Base-by-base conservation (phyloP, 2,888 invertebrate genomes). In the Branchipolynoe longqiensis region DNA sequence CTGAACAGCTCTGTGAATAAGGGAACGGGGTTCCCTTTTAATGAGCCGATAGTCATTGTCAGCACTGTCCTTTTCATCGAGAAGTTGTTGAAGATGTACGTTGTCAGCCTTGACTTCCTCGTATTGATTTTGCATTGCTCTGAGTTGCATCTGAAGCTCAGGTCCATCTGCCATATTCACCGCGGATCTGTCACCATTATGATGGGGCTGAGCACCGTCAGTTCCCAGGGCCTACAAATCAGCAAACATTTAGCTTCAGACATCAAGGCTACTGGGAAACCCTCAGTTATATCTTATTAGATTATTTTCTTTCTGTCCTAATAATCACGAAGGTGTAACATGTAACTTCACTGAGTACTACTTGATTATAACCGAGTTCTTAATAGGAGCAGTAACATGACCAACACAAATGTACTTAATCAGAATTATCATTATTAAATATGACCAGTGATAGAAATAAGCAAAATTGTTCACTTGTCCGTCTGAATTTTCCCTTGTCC, bases 1-100 rank as follows among this genome's bases (percentile, higher is more conserved):
- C 12, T 78, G 48, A 25, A 78, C 78, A 78, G 41, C 31, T 54
- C 78, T 54, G 48, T 78, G 41, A 25, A 14, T 28, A 25, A 41
- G 48, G 25, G 28, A 12, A 41, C 18, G 12, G 8, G 22, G 6
- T 2, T 41, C 48, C 1, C 48, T 54, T 41, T 48, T 78, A 1
- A 41, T 25, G n/a, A 54, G 3, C 25, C 31, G 28, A 78, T 4
- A 41, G 78, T 78, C 48, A 3, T 54, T 28, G 28, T 41, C 48
- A 28, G 48, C 48, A 28, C 28, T 28, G 28, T 18, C 48, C 48
- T 28, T 48, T 78, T 22, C 41, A 28, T n/a, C n/a, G 1, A 69
- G 41, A 48, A 78, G 25, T 2, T 28, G 2, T 0, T 18, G 41
- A 3, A 78, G 78, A 12, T 78, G 28, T 18, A 3, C 28, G 18